phyloP scores from a whole-genome alignment of 2,888 invertebrate genomes.

The Anodontia alba region DNA sequence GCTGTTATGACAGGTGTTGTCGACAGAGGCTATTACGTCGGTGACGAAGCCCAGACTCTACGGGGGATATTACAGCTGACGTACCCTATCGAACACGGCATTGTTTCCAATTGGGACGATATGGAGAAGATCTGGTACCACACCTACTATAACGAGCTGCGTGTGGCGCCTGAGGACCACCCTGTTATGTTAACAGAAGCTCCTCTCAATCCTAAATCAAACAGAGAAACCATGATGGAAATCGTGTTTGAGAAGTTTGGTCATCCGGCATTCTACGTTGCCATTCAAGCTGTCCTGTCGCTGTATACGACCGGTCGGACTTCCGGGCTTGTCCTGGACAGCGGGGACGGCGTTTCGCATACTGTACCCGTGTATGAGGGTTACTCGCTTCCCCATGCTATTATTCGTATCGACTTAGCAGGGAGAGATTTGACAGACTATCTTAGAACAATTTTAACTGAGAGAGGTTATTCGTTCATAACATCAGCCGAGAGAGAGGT shows the following conservation, averaged over 20 bases:
- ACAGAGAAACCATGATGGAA: slow-evolving; percentile 50
- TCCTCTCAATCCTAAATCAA: slow-evolving; percentile 40
- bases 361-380: slow-evolving; percentile 90
- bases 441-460: slow-evolving; percentile 79
- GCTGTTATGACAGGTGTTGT: slow-evolving; percentile 38
- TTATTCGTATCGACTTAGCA: slow-evolving; percentile 77
- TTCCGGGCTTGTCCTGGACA: slow-evolving; percentile 97
- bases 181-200: slow-evolving; percentile 36
- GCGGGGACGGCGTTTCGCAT: slow-evolving; percentile 97
- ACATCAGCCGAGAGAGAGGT: slow-evolving; percentile 76
- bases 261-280: slow-evolving; percentile 97
- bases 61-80: slow-evolving; percentile 24
- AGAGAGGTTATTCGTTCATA: slow-evolving; percentile 78
- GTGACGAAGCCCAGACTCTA: slow-evolving; percentile 30
- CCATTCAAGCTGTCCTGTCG: slow-evolving; percentile 96
- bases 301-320: slow-evolving; percentile 98
- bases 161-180: slow-evolving; percentile 25
- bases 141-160: slow-evolving; percentile 34
- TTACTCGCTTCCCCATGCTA: slow-evolving; percentile 77
- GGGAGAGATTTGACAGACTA: slow-evolving; percentile 80
- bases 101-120: slow-evolving; percentile 44
- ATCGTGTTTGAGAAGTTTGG: slow-evolving; percentile 87
- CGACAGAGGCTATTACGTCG: slow-evolving; percentile 31
- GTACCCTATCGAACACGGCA: slow-evolving; percentile 42
- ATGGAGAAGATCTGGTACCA: slow-evolving; percentile 44